phyloP scores from a whole-genome alignment of 1,140 invertebrate species.

The Anoplophora glabripennis region DNA sequence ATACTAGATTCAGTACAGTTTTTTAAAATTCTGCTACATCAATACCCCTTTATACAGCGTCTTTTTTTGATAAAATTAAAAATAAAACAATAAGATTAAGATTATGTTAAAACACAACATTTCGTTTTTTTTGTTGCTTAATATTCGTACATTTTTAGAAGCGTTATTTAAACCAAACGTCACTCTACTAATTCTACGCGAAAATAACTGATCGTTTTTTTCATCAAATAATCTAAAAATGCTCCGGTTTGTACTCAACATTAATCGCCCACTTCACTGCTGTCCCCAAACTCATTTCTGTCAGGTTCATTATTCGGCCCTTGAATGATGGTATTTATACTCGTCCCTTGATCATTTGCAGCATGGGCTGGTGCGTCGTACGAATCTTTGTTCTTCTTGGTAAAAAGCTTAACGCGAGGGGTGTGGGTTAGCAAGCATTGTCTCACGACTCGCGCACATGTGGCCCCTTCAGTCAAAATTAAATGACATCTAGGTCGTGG shows the following conservation, averaged over 20 bases:
- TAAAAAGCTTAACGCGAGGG: slow-evolving; percentile 15
- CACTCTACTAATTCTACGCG: slow-evolving; percentile 5
- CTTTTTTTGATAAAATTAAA: no score
- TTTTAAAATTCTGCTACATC: no score
- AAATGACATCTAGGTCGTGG: slow-evolving; percentile 3
- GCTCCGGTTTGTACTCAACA: background rate
- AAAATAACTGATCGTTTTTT: slow-evolving; percentile 6
- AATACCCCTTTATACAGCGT: no score
- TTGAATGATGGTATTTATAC: slow-evolving; percentile 23
- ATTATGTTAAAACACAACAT: no score
- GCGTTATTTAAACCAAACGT: background rate
- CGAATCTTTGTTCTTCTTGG: slow-evolving; percentile 20
- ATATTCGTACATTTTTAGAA: background rate
- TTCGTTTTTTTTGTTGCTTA: background rate
- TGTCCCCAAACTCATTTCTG: slow-evolving; percentile 17
- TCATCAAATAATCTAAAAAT: slow-evolving; percentile 1
- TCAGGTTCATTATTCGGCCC: slow-evolving; percentile 18
- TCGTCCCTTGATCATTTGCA: slow-evolving; percentile 31
- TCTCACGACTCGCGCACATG: slow-evolving; percentile 15
- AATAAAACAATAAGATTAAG: background rate
- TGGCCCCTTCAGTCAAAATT: slow-evolving; percentile 10
- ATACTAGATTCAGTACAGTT: no score
- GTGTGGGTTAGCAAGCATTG: slow-evolving; percentile 2
- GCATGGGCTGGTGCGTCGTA: slow-evolving; percentile 17
- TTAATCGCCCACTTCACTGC: background rate